Base-by-base conservation (phyloP, 2,888 invertebrate species). In the Lucinisca nassula region DNA sequence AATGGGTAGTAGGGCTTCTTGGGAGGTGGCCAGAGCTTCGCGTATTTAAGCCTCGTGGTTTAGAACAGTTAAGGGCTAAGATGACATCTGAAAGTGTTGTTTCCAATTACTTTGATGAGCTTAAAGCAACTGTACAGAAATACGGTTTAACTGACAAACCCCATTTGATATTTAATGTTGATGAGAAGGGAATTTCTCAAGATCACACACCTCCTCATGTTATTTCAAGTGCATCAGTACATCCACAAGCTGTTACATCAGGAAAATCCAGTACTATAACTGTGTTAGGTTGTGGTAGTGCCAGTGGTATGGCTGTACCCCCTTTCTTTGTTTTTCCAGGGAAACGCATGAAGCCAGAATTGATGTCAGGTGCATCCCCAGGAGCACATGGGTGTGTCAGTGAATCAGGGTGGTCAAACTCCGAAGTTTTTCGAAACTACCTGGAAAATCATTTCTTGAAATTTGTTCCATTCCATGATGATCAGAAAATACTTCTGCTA, bases 291-390 rank as follows among this genome's bases (percentile, higher is more conserved):
- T 79, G 80, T 77, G 79, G 77, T 24, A 85, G 84, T 78, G 89
- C 85, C 21, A 45, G 73, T 61, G 85, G 84, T 17, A 78, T 78
- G 3, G 61, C 85, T n/a, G 67, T 87, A 17, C 84, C 82, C 6
- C 70, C 87, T 27, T 85, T 38, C 79, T 90, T 88, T 82, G 82
- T 88, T 14, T 90, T 90, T 72, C 73, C 85, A n/a, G 88, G 82
- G 1, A 85, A 78, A 21, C 37, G 82, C 24, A 85, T 90, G 90
- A 49, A 21, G 0, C 70, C 70, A 10, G 74, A 81, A 1, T 61
- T 88, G 1, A 8, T 85, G 17, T 27, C 55, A 21, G 85, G 87
- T 27, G 45, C 30, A 21, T 76, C 79, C 10, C 79, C 87, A 49
- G 75, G 87, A 30, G 85, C 83, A 30, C 61, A 27, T 79, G 83